Evolutionary conservation across 1,140 invertebrate species (phyloP), one percentile per base, ranked within the genome.

Genomic region (Zelostemma sp.): DNA sequence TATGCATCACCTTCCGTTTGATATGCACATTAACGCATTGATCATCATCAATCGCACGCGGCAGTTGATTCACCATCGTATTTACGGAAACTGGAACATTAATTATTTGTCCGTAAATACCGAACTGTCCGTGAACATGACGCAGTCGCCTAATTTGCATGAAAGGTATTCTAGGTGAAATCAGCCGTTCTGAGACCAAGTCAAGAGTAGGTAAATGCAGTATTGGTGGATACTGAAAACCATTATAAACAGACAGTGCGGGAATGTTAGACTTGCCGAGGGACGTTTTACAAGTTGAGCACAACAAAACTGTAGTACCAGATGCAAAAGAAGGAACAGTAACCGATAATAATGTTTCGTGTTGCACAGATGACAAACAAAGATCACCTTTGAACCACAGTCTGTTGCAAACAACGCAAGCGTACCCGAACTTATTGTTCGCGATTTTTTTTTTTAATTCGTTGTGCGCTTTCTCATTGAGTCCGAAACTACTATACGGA

Each of bases 41-140:
- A 61, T 82, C 80, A 46, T 79, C 78, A 50, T 77, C 54, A 40
- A 82, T 15, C 54, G 77, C 49, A 17, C 81, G 66, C 0, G 80
- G 80, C 59, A 84, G 79, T 16, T 48, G 58, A 68, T 76, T 74
- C 46, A 82, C 76, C 80, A 84, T 80, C 0, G 65, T 60, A 68
- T 83, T 48, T 40, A 76, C 77, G 46, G 73, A 38, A 2, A 80
- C 70, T 66, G 82, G 82, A 17, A 84, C 75, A 61, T 84, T 83
- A 28, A 83, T 80, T 41, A 82, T 68, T 78, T 83, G 78, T 11
- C 77, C 80, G 25, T 72, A 67, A 47, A 84, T 82, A 59, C 77
- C 80, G 75, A 78, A 74, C 46, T 59, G 69, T 14, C 53, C 54
- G 5, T 77, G 6, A 48, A 72, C 50, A 62, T 79, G 70, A 16